phyloP scores from a whole-genome alignment of 1,140 invertebrate species.

The Drosophila ercepeae region DNA sequence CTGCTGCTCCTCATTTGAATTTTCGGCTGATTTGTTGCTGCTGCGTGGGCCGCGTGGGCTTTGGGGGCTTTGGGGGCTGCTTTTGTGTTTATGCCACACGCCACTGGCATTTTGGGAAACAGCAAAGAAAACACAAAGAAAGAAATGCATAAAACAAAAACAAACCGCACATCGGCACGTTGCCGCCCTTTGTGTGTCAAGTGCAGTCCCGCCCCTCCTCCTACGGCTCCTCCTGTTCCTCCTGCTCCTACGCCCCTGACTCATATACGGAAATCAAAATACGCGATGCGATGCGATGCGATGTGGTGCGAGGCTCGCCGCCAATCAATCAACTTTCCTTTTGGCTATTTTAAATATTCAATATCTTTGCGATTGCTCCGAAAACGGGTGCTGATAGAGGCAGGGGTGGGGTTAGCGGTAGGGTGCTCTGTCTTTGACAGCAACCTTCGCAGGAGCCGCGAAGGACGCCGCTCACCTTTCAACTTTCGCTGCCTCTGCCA shows the following conservation, averaged over 20 bases:
- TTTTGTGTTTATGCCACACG: conserved; percentile 18
- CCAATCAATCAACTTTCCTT: background rate
- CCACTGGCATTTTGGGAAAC: conserved; percentile 15
- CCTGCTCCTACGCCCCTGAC: background rate
- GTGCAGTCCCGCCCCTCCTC: conserved; percentile 13
- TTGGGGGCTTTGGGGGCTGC: no score
- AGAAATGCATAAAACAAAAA: conserved; percentile 13
- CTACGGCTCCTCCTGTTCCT: background rate
- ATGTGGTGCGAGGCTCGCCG: background rate
- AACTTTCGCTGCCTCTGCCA: conserved; percentile 34
- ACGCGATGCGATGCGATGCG: conserved; percentile 13
- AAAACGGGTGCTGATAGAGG: background rate
- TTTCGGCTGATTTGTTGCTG: no score
- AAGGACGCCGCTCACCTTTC: conserved; percentile 40
- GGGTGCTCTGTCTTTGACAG: conserved; percentile 27
- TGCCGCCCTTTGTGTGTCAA: conserved; percentile 46
- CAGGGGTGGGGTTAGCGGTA: background rate
- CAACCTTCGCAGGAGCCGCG: conserved; percentile 55
- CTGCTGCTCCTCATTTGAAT: conserved; percentile 32
- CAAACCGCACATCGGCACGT: conserved; percentile 45
- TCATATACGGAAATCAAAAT: conserved; percentile 38
- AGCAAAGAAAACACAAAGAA: background rate
- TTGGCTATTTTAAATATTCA: background rate
- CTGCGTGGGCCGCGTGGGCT: conserved; percentile 7
- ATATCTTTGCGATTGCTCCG: conserved; percentile 1